Conservation (phyloP, 2,888 invertebrate genomes). For the Eueremaeus valkanovi region DNA sequence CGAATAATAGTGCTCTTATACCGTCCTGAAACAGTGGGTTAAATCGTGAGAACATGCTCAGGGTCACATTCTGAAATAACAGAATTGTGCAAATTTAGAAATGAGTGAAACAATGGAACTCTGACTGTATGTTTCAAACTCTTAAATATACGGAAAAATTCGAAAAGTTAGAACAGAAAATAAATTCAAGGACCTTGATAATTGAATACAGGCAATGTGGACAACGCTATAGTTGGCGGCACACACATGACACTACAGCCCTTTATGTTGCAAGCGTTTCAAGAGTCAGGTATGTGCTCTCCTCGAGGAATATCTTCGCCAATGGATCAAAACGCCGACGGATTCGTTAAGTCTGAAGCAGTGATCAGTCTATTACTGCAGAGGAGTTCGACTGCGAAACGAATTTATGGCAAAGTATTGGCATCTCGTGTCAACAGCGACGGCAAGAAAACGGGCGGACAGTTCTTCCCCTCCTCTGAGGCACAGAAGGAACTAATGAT, state of each 20-base stretch:
- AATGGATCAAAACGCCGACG: constrained; percentile 80
- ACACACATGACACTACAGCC: constrained; percentile 72
- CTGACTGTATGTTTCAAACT: no score
- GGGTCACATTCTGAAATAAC: no score
- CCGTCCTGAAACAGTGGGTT: no score
- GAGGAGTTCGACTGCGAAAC: constrained; percentile 58
- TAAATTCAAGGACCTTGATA: no score
- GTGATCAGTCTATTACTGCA: constrained; percentile 76
- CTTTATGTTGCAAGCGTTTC: constrained; percentile 93
- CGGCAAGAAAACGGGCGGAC: no score
- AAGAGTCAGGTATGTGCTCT: constrained; percentile 86
- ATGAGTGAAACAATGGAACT: no score
- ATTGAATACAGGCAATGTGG: constrained; percentile 79
- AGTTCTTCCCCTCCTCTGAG: constrained; percentile 60
- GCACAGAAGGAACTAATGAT: constrained; percentile 62
- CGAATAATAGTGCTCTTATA: no score
- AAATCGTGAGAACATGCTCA: no score
- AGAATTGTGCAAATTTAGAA: no score
- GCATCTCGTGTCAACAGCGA: no score
- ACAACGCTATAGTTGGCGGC: constrained; percentile 92
- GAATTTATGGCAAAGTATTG: constrained; percentile 51
- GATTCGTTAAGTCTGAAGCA: constrained; percentile 87
- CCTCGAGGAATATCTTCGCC: constrained; percentile 86
- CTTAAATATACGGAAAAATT: no score
- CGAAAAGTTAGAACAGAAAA: no score